These are phyloP conservation scores for Heliconius melpomene DNA, from an alignment of 1,140 invertebrate species.

Conservation along the genomic window DNA sequence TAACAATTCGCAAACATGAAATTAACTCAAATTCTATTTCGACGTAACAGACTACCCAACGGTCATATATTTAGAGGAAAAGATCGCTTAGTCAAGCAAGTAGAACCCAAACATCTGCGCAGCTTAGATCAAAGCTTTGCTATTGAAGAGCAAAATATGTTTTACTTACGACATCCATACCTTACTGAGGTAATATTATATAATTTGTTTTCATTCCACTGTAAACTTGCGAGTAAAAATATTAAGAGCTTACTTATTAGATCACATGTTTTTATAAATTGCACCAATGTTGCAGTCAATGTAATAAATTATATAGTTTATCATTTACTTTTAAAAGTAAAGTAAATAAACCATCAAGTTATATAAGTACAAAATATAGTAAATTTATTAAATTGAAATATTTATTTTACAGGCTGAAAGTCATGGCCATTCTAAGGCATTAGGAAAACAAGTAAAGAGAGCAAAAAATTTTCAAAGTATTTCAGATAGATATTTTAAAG, in stretches of 20 bases:
- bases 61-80: constrained; percentile 73
- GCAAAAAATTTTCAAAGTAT: constrained; percentile 43
- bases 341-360: too few relatives aligned
- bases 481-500: constrained; percentile 59
- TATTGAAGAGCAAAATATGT: constrained; percentile 75
- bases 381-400: neutral
- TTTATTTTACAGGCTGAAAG: constrained; percentile 65
- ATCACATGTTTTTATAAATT: too few relatives aligned
- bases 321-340: too few relatives aligned
- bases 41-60: constrained; percentile 69
- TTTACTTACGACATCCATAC: constrained; percentile 71
- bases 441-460: constrained; percentile 59
- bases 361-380: too few relatives aligned
- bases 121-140: constrained; percentile 53
- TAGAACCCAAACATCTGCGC: constrained; percentile 63
- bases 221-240: neutral
- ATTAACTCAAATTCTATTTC: constrained; percentile 59
- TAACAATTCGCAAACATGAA: constrained; percentile 51
- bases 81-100: constrained; percentile 66
- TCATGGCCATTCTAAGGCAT: constrained; percentile 63
- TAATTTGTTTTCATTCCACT: neutral
- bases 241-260: neutral
- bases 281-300: too few relatives aligned
- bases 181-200: constrained; percentile 57
- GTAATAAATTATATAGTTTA: too few relatives aligned